Evolutionary conservation across 30 jellyfish, hydroid and myxozoan species (phyloP).

Genomic region (Hydractinia symbiolongicarpus): DNA sequence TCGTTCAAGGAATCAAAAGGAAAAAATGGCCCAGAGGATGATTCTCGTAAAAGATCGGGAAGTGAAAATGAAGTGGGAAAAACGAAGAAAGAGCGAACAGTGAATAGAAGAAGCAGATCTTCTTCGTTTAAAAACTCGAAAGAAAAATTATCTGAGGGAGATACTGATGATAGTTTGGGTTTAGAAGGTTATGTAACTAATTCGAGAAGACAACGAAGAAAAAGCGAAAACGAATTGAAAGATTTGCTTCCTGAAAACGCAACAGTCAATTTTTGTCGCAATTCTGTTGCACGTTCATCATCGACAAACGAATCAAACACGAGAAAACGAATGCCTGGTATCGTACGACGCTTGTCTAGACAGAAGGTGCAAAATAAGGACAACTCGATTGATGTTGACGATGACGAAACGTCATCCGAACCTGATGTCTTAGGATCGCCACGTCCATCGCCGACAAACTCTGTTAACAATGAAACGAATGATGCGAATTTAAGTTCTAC

Average conservation of each 20-base stretch:
- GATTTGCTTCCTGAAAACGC: background rate
- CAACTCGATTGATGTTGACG: background rate
- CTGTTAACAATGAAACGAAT: no score
- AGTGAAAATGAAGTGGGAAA: background rate
- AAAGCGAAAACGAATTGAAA: background rate
- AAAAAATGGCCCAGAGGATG: background rate
- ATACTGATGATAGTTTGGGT: no score
- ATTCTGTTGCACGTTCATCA: background rate
- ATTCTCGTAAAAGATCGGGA: background rate
- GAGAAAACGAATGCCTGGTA: background rate
- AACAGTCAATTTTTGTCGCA: background rate
- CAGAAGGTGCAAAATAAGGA: background rate
- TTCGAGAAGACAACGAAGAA: no score
- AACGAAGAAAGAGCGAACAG: background rate
- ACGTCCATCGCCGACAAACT: no score
- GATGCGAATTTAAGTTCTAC: no score
- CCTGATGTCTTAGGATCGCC: background rate
- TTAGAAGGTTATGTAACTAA: background rate
- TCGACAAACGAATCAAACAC: conserved; percentile 1
- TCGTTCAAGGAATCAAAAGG: conserved; percentile 12
- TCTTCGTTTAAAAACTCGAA: background rate
- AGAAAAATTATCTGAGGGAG: no score
- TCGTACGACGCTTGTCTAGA: background rate
- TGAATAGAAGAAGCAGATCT: background rate
- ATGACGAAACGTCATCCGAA: background rate